phyloP scores from a whole-genome alignment of 2,113 vertebrate species.

The Eurypyga helias region DNA sequence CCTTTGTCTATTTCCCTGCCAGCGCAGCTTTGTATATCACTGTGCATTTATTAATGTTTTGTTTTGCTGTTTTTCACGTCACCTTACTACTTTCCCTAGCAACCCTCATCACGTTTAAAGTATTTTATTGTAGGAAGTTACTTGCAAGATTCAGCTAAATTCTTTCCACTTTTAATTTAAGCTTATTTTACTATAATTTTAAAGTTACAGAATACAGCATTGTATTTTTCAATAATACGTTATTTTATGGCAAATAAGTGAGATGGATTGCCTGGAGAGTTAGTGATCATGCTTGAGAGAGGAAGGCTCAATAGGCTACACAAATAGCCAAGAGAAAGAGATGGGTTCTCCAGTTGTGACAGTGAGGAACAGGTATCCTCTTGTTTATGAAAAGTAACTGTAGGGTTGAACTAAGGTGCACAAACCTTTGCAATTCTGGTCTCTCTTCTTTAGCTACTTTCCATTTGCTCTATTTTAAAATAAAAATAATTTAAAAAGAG shows the following conservation, averaged over 20 bases:
- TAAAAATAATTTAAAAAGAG: neutral
- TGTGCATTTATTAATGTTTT: slow-evolving; percentile 7
- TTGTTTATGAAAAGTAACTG: neutral
- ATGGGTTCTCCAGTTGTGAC: neutral
- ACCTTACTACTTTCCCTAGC: neutral
- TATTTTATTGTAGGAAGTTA: neutral
- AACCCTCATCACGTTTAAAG: neutral
- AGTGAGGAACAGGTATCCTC: neutral
- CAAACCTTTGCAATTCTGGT: neutral
- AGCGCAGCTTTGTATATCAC: neutral
- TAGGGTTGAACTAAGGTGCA: neutral
- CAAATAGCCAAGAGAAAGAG: neutral
- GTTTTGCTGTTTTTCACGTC: neutral
- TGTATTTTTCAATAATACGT: neutral
- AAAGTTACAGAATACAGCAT: neutral
- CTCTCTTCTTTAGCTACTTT: neutral
- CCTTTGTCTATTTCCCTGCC: neutral
- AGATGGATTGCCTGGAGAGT: neutral
- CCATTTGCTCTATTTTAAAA: neutral
- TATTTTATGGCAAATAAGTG: neutral
- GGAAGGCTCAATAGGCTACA: neutral
- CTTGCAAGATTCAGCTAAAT: neutral
- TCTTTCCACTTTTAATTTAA: neutral
- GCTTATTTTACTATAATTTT: neutral
- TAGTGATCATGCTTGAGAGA: neutral